phyloP scores from a whole-genome alignment of 1,140 invertebrate species.

The Trypoxylus dichotomus region DNA sequence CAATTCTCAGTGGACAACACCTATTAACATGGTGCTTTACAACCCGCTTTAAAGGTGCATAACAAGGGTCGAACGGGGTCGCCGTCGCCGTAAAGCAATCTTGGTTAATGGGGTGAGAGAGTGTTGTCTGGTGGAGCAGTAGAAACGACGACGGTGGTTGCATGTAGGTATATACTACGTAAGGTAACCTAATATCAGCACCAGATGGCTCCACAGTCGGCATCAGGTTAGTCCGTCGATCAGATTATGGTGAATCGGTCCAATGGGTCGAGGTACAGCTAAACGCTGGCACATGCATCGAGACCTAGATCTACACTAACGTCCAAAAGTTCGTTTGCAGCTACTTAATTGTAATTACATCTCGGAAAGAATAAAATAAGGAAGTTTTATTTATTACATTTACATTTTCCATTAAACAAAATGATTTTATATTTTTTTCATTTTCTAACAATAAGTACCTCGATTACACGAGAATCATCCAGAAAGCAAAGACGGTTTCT shows the following conservation, averaged over 20 bases:
- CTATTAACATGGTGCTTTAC: constrained; percentile 4
- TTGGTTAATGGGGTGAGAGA: constrained; percentile 35
- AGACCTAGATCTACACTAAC: constrained; percentile 35
- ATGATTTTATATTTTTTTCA: too few species aligned
- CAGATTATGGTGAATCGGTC: constrained; percentile 34
- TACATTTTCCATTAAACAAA: too few species aligned
- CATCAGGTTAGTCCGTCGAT: constrained; percentile 31
- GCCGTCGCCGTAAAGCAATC: constrained; percentile 32
- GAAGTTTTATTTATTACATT: too few species aligned
- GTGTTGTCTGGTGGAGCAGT: not conserved
- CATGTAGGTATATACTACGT: not conserved
- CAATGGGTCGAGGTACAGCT: constrained; percentile 51
- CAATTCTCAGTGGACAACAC: not conserved
- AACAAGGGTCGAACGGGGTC: constrained; percentile 24
- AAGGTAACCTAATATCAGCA: constrained; percentile 32
- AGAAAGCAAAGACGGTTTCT: too few species aligned
- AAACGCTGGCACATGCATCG: constrained; percentile 64
- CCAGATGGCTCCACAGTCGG: constrained; percentile 31
- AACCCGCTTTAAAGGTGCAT: constrained; percentile 9
- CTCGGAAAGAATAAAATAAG: too few species aligned
- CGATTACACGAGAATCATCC: too few species aligned
- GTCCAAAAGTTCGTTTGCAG: not conserved
- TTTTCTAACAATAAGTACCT: too few species aligned
- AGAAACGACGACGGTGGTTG: not conserved
- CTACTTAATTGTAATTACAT: too few species aligned